Percentiles rank a stretch among this genome's conserved stretches.
phyloP scores from a whole-genome alignment of 2,113 vertebrate genomes.

The Connochaetes taurinus region DNA sequence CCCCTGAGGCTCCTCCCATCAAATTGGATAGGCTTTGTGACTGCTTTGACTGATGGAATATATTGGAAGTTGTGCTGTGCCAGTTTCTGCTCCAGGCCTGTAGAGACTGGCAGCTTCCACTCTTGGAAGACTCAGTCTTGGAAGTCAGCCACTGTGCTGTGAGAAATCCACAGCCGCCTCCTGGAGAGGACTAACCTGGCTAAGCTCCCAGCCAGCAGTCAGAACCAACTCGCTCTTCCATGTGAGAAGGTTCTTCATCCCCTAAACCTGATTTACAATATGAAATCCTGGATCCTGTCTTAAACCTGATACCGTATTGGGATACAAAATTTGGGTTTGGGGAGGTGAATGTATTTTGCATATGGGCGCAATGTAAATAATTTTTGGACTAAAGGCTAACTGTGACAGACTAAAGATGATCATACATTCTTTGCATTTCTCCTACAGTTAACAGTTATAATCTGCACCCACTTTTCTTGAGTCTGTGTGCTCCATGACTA shows the following conservation, averaged over 20 bases:
- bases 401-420: background rate
- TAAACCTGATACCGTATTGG: background rate
- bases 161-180: background rate
- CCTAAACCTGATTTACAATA: background rate
- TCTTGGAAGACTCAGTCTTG: background rate
- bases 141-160: background rate
- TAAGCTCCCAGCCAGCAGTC: background rate
- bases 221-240: background rate
- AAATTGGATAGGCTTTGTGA: background rate
- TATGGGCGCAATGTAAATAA: background rate
- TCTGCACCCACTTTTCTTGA: background rate
- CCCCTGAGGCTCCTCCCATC: background rate
- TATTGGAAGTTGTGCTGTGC: background rate
- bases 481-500: background rate
- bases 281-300: background rate
- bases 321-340: background rate
- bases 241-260: background rate
- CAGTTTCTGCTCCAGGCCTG: slow-evolving; percentile 20
- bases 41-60: background rate
- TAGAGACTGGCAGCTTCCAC: background rate
- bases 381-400: background rate
- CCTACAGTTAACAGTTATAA: background rate
- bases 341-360: background rate
- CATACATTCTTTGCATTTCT: background rate
- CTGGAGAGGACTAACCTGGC: background rate